phyloP scores from a whole-genome alignment of 2,888 invertebrate genomes.

The Nymphalis polychloros region DNA sequence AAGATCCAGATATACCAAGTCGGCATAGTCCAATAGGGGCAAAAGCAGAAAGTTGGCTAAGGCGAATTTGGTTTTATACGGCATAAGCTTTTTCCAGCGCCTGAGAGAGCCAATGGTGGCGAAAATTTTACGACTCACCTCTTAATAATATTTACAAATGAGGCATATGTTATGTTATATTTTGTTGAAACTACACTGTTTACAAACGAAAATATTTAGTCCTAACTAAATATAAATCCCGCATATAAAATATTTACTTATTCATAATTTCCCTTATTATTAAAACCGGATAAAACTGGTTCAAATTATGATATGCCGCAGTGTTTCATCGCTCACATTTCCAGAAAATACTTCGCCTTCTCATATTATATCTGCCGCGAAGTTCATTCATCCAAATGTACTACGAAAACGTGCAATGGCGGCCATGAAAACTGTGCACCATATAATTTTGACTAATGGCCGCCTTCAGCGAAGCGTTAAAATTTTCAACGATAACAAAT shows the following conservation, averaged over 20 bases:
- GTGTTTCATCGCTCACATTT: constrained; percentile 15
- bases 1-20: too few relatives aligned
- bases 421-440: constrained; percentile 26
- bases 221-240: too few relatives aligned
- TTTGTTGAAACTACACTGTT: too few relatives aligned
- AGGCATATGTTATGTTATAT: too few relatives aligned
- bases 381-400: constrained; percentile 23
- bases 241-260: background rate
- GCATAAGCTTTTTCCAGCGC: too few relatives aligned
- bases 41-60: too few relatives aligned
- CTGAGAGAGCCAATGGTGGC: too few relatives aligned
- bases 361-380: constrained; percentile 15
- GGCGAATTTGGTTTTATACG: too few relatives aligned
- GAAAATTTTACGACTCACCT: too few relatives aligned
- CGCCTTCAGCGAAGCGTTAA: constrained; percentile 11
- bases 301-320: constrained; percentile 7
- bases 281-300: background rate
- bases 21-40: too few relatives aligned
- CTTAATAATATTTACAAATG: too few relatives aligned
- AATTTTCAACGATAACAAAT: constrained; percentile 14
- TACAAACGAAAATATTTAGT: too few relatives aligned
- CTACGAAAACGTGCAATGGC: constrained; percentile 16
- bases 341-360: constrained; percentile 7
- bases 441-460: constrained; percentile 20
- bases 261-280: background rate